These are phyloP conservation scores for Liodrosophila aerea DNA, from an alignment of 2,888 invertebrate species.

Conservation along the genomic window DNA sequence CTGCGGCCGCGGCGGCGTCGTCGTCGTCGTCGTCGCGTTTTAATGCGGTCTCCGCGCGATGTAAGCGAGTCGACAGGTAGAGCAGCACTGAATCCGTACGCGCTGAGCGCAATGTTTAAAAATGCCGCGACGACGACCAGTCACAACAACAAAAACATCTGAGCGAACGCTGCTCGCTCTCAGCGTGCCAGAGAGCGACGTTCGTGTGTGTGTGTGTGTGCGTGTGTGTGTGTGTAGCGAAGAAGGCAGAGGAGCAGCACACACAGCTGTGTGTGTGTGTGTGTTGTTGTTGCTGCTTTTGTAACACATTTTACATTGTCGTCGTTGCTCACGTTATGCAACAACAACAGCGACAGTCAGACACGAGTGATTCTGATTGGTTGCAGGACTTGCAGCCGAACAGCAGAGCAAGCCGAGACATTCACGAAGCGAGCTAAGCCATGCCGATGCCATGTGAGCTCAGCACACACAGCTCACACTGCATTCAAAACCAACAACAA, in stretches of 20 bases:
- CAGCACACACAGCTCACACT: conserved; percentile 22
- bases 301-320: conserved; percentile 54
- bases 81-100: conserved; percentile 65
- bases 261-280: conserved; percentile 17
- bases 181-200: not conserved
- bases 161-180: not conserved
- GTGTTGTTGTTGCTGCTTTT: conserved; percentile 21
- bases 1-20: conserved; percentile 47
- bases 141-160: conserved; percentile 2
- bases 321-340: conserved; percentile 61
- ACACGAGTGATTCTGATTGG: conserved; percentile 61
- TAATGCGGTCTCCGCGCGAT: conserved; percentile 56
- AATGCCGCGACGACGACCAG: conserved; percentile 28
- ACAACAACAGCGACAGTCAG: conserved; percentile 46
- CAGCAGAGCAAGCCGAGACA: conserved; percentile 12
- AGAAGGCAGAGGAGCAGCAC: conserved; percentile 14
- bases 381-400: conserved; percentile 49
- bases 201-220: not conserved
- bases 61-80: conserved; percentile 75
- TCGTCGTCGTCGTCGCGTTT: conserved; percentile 50
- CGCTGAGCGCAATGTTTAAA: conserved; percentile 42
- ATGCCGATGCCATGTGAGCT: conserved; percentile 9
- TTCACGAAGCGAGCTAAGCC: conserved; percentile 1
- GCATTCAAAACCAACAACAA: conserved; percentile 10
- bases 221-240: not conserved